These are phyloP conservation scores for Triplophysa siluroides DNA, from an alignment of 2,113 vertebrate genomes.

Conservation along the genomic window DNA sequence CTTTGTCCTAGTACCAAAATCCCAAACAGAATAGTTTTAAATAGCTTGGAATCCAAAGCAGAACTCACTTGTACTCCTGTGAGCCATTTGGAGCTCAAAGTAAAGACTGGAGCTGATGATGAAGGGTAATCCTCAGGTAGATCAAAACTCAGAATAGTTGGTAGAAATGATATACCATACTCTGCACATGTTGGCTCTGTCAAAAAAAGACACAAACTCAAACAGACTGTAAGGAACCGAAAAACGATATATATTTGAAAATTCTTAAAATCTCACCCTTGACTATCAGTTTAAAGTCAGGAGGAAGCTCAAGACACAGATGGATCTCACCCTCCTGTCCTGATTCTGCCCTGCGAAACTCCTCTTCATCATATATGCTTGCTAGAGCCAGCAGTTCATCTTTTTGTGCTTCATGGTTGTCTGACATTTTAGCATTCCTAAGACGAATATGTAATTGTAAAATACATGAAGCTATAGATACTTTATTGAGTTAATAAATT, in stretches of 20 bases:
- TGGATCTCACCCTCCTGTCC: slow-evolving; percentile 89
- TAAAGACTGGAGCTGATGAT: slow-evolving; percentile 80
- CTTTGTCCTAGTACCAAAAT: neutral
- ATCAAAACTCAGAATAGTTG: slow-evolving; percentile 93
- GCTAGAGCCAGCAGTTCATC: slow-evolving; percentile 95
- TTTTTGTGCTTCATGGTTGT: slow-evolving; percentile 91
- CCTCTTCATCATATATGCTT: slow-evolving; percentile 94
- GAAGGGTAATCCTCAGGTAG: slow-evolving; percentile 91
- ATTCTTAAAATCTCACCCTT: slow-evolving; percentile 74
- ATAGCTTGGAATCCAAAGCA: neutral
- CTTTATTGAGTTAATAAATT: too few species aligned
- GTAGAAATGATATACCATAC: slow-evolving; percentile 84
- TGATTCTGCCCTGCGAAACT: slow-evolving; percentile 85
- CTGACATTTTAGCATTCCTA: slow-evolving; percentile 89
- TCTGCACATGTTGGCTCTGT: slow-evolving; percentile 81
- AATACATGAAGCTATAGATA: too few species aligned
- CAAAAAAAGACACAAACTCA: slow-evolving; percentile 20
- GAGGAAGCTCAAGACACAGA: slow-evolving; percentile 85
- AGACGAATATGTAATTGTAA: neutral
- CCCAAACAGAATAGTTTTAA: slow-evolving; percentile 59
- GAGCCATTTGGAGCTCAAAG: slow-evolving; percentile 96
- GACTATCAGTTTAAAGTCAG: slow-evolving; percentile 84
- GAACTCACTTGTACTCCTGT: slow-evolving; percentile 82
- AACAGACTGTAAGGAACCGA: neutral
- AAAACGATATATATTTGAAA: neutral